Evolutionary conservation across 2,797 vertebrate species (phyloP).

Genomic region (Austrolebias charrua): DNA sequence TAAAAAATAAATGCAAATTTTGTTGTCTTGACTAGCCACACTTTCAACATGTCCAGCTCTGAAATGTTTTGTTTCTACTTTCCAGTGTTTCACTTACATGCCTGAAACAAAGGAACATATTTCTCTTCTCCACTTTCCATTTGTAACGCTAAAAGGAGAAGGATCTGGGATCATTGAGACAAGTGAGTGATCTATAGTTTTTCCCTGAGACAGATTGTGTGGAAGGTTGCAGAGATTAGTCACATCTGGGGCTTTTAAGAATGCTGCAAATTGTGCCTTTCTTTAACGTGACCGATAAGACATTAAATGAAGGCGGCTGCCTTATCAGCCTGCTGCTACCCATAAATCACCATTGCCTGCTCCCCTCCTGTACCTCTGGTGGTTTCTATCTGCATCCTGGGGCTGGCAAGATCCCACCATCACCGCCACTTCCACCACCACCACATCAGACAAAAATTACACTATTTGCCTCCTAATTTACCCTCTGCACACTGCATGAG

Average conservation of each 20-base stretch:
- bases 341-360: conserved; percentile 87
- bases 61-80: conserved; percentile 1
- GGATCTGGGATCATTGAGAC: conserved; percentile 72
- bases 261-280: conserved; percentile 89
- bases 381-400: conserved; percentile 83
- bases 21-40: not conserved
- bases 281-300: conserved; percentile 85
- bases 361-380: conserved; percentile 79
- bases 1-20: not conserved
- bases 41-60: not conserved
- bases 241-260: conserved; percentile 86
- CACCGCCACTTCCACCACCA: conserved; percentile 56
- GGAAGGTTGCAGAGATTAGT: conserved; percentile 86
- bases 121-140: conserved; percentile 30
- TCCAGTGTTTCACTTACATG: not conserved
- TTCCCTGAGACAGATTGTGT: conserved; percentile 79
- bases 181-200: conserved; percentile 84
- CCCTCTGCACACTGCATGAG: conserved; percentile 61
- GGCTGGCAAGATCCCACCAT: conserved; percentile 78
- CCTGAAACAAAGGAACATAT: conserved; percentile 22
- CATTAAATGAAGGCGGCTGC: conserved; percentile 84
- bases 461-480: conserved; percentile 73
- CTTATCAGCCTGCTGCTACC: conserved; percentile 85
- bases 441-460: conserved; percentile 67
- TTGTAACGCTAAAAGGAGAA: conserved; percentile 33